phyloP scores from a whole-genome alignment of 2,113 vertebrate genomes.

The Xenus cinereus region DNA sequence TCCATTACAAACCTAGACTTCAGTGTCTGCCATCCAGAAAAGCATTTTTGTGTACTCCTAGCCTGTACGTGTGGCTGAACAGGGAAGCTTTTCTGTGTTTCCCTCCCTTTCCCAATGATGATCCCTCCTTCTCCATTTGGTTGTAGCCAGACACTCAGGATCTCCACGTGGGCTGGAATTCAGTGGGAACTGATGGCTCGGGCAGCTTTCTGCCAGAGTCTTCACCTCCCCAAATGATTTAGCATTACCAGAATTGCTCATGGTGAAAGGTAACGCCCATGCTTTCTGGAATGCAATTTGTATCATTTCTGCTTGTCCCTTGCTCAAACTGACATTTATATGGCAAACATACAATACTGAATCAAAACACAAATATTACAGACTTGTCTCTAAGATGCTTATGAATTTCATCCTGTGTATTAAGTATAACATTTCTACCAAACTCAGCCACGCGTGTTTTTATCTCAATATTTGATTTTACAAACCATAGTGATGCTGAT shows the following conservation, averaged over 20 bases:
- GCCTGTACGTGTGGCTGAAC: background rate
- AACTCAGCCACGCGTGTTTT: background rate
- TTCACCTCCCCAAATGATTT: background rate
- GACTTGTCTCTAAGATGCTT: background rate
- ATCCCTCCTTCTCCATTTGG: background rate
- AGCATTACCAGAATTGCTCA: background rate
- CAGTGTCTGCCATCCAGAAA: background rate
- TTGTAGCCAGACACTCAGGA: background rate
- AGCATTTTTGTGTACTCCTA: background rate
- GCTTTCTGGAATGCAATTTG: background rate
- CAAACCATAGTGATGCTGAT: background rate
- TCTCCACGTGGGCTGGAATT: background rate
- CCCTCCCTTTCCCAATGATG: background rate
- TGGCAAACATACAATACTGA: conserved; percentile 35
- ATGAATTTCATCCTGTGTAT: conserved; percentile 36
- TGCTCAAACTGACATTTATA: background rate
- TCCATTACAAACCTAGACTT: background rate
- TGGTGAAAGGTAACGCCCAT: background rate
- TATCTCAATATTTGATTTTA: background rate
- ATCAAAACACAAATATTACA: conserved; percentile 8
- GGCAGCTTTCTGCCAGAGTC: background rate
- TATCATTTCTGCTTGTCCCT: background rate
- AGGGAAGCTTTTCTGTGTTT: background rate
- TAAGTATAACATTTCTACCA: conserved; percentile 15
- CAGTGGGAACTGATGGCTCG: background rate